phyloP scores from a whole-genome alignment of 2,113 vertebrate species.

The Myodes glareolus region DNA sequence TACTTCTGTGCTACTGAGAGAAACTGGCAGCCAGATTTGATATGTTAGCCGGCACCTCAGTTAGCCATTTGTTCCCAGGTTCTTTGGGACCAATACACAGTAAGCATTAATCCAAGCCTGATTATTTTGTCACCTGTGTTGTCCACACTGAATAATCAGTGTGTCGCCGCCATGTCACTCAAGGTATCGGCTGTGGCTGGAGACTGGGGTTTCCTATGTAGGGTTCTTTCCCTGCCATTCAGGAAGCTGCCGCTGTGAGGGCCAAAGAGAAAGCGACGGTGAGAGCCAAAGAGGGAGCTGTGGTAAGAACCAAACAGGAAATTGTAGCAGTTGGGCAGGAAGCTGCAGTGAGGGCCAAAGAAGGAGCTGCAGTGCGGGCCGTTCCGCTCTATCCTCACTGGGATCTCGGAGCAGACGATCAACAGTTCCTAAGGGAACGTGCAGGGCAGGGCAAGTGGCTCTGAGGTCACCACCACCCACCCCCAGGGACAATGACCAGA shows the following conservation, averaged over 20 bases:
- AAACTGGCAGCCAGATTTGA: not conserved
- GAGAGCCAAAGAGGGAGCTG: not conserved
- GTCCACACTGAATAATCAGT: not conserved
- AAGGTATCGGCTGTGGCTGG: not conserved
- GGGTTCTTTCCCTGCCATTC: not conserved
- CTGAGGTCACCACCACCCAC: rapidly evolving
- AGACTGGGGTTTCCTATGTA: not conserved
- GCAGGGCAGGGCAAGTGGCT: rapidly evolving
- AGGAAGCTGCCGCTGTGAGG: not conserved
- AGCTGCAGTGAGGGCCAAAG: not conserved
- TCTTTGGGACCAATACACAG: not conserved
- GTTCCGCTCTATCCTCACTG: not conserved
- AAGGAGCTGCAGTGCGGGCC: not conserved
- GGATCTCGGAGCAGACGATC: not conserved
- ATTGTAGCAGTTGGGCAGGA: no score
- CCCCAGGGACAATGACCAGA: rapidly evolving
- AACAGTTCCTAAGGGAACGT: not conserved
- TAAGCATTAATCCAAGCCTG: rapidly evolving
- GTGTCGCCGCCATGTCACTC: not conserved
- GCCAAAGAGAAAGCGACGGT: not conserved
- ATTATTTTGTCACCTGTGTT: rapidly evolving
- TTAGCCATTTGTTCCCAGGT: not conserved
- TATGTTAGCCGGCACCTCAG: not conserved
- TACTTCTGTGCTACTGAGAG: not conserved
- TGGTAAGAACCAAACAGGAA: no score